Evolutionary conservation across 2,113 vertebrate genomes (phyloP).

Genomic region (Mesocricetus auratus): DNA sequence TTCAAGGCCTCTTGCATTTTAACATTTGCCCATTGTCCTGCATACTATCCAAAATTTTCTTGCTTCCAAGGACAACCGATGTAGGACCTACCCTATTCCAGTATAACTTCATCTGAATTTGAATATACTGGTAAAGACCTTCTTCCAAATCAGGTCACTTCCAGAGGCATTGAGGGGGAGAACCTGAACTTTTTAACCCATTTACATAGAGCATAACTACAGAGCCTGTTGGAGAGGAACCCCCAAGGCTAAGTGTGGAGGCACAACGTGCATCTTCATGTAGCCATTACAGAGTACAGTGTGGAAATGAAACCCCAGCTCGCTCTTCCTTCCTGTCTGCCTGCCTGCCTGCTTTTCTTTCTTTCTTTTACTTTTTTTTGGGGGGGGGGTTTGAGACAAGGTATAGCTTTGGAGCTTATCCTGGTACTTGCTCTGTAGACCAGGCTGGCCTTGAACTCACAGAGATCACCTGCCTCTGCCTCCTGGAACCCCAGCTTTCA

Average conservation of each 20-base stretch:
- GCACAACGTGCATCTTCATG: rapidly evolving
- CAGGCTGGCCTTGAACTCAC: no score
- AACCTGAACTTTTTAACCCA: not conserved
- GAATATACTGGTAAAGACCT: not conserved
- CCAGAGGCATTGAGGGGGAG: not conserved
- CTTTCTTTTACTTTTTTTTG: no score
- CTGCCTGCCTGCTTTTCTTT: no score
- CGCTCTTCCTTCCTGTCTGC: no score
- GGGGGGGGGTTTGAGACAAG: no score
- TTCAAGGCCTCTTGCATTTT: not conserved
- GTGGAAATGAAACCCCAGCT: not conserved
- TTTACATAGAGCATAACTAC: not conserved
- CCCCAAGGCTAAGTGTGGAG: not conserved
- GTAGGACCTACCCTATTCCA: not conserved
- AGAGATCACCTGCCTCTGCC: no score
- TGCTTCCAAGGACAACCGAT: not conserved
- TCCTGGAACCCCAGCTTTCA: not conserved
- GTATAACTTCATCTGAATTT: not conserved
- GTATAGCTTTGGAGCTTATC: no score
- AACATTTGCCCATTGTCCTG: not conserved
- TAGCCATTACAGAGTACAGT: no score
- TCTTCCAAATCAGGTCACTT: not conserved
- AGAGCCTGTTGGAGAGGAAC: not conserved
- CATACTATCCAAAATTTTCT: not conserved
- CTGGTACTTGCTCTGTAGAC: no score